Base-by-base conservation (phyloP, 2,888 invertebrate species). In the Glaucopsyche alexis region DNA sequence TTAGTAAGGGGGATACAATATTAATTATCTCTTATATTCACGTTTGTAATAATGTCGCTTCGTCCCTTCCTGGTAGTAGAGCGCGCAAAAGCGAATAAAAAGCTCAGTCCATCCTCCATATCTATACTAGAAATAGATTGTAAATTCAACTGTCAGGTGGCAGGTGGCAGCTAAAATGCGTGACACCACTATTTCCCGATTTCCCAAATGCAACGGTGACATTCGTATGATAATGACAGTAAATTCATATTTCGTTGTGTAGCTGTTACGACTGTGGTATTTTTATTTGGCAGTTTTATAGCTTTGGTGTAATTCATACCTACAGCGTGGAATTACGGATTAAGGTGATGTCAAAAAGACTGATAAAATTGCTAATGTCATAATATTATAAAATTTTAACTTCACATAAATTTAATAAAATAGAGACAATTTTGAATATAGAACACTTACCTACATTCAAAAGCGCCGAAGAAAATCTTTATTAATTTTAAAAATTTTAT, bases 101-200 rank as follows among this genome's bases (percentile, higher is more conserved):
- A 29, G 29, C 29, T 29, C 60, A 91, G 91, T 91, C 91, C 91
- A 92, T 91, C 91, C 89, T 80, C 83, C 84, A 82, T 82, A 84
- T 82, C 79, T 79, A 79, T 78, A 76, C 76, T 80, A 77, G 80
- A 82, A 83, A 83, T 85, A 83, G 82, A 82, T 81, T 79, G 82
- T 78, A 82, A 85, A 86, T 86, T 83, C 83, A 87, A 80, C 80
- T 80, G 83, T 82, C 83, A 80, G 78, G 77, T 74, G 76, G 69
- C 75, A 73, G 75, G 79, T 47, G 67, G 47, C 16, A 42, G 45
- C 42, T 67, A 16, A 67, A 67, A 45, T 42, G 67, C 14, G 67
- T 69, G 69, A 49, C 69, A 47, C 67, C 45, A 14, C 47, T 45
- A 47, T 69, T 69, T 47, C 29, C 69, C 2, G 14, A 69, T 69